Conservation (phyloP, 2,113 vertebrate genomes). For the Anarhynchus alexandrinus region DNA sequence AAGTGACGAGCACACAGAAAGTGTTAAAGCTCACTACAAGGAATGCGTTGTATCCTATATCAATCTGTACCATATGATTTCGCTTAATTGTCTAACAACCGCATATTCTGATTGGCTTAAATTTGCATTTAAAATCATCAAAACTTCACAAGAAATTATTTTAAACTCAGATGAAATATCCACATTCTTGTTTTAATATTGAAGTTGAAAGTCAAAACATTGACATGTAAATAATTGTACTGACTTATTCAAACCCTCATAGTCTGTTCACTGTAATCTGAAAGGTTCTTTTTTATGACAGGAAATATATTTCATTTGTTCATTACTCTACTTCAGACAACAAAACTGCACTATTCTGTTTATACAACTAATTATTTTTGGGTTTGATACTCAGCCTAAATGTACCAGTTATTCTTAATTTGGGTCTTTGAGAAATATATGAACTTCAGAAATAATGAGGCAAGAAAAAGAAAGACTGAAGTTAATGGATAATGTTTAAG, state of each 20-base stretch:
- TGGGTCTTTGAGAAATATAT: neutral
- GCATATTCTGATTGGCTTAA: neutral
- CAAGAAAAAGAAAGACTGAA: neutral
- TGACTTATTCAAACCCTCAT: neutral
- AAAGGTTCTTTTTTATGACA: neutral
- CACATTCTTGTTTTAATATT: neutral
- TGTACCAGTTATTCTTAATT: neutral
- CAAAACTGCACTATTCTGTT: neutral
- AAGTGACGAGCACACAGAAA: neutral
- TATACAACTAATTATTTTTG: neutral
- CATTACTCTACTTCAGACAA: neutral
- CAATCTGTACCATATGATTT: neutral
- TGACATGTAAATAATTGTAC: neutral
- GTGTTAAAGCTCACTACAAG: neutral
- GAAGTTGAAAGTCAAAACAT: neutral
- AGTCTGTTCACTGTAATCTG: neutral
- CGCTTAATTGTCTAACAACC: neutral
- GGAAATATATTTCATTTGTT: neutral
- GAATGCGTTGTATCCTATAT: neutral
- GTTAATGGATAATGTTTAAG: neutral
- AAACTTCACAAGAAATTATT: neutral
- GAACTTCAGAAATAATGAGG: neutral
- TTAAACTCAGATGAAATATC: neutral
- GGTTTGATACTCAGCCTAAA: neutral
- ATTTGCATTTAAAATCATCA: neutral